Evolutionary conservation across 2,888 invertebrate species (phyloP).

Genomic region (Trachelus stipa): DNA sequence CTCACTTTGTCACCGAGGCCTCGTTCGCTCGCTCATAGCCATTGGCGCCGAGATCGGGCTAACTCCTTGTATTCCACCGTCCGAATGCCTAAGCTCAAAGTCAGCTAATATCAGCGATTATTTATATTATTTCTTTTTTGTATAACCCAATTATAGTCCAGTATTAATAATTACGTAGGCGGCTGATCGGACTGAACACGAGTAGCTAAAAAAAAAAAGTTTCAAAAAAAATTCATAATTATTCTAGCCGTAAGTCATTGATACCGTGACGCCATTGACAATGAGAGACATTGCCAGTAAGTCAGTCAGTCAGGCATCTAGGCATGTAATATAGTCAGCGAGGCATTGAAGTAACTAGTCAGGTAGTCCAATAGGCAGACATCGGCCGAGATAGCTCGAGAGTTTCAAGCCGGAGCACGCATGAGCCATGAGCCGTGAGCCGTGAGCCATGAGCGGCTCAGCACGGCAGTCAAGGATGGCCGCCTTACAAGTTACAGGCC

Average conservation of each 20-base stretch:
- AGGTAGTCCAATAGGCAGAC: conserved; percentile 1
- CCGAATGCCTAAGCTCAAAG: background rate
- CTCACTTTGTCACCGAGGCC: conserved; percentile 57
- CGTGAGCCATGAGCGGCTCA: conserved; percentile 14
- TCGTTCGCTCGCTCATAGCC: conserved; percentile 32
- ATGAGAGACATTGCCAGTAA: conserved; percentile 1
- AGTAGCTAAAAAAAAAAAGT: background rate
- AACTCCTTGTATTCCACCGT: background rate
- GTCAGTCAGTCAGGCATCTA: conserved; percentile 19
- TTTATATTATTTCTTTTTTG: background rate
- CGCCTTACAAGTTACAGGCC: conserved; percentile 31
- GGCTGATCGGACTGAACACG: background rate
- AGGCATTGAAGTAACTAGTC: background rate
- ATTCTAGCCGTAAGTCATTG: background rate
- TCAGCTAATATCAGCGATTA: background rate
- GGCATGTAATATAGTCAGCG: background rate
- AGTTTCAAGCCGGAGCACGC: conserved; percentile 35
- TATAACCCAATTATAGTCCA: background rate
- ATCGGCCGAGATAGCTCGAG: conserved; percentile 30
- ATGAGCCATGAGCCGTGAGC: conserved; percentile 32
- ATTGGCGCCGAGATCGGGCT: conserved; percentile 20
- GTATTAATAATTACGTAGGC: background rate
- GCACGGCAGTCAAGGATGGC: conserved; percentile 58
- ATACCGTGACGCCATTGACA: conserved; percentile 10
- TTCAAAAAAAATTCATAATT: background rate